phyloP scores from a whole-genome alignment of 2,797 vertebrate species.

The Sebastes jordani region DNA sequence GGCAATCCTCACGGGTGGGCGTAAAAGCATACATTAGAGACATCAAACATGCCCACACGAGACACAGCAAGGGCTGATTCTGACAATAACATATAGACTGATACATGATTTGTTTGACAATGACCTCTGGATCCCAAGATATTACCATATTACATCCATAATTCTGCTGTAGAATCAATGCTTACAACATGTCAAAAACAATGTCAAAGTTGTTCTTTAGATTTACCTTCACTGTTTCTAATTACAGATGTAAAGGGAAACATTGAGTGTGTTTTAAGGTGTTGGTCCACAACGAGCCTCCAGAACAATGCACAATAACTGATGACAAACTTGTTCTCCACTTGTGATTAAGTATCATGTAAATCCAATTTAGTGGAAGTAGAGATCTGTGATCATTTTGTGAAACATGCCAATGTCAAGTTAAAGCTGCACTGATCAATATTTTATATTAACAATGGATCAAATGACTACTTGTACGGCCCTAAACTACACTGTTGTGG shows the following conservation, averaged over 20 bases:
- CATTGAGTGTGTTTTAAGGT: background rate
- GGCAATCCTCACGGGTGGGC: slow-evolving; percentile 55
- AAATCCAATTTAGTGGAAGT: no score
- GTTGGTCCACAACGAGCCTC: background rate
- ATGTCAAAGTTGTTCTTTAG: slow-evolving; percentile 1
- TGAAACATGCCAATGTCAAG: background rate
- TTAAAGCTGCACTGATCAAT: background rate
- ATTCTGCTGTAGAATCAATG: background rate
- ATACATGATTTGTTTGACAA: slow-evolving; percentile 26
- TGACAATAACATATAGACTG: slow-evolving; percentile 28
- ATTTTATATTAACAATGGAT: background rate
- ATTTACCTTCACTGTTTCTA: background rate
- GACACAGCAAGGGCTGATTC: slow-evolving; percentile 45
- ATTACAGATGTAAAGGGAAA: slow-evolving; percentile 14
- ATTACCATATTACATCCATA: background rate
- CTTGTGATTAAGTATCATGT: background rate
- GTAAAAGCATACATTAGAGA: slow-evolving; percentile 60
- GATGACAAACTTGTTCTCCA: background rate
- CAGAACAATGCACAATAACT: no score
- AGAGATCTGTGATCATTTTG: no score
- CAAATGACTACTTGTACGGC: no score
- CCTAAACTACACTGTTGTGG: background rate
- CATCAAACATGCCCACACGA: slow-evolving; percentile 53
- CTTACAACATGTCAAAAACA: slow-evolving; percentile 7
- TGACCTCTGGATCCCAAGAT: slow-evolving; percentile 36